phyloP scores from a whole-genome alignment of 2,797 vertebrate genomes.

The Manis pentadactyla region DNA sequence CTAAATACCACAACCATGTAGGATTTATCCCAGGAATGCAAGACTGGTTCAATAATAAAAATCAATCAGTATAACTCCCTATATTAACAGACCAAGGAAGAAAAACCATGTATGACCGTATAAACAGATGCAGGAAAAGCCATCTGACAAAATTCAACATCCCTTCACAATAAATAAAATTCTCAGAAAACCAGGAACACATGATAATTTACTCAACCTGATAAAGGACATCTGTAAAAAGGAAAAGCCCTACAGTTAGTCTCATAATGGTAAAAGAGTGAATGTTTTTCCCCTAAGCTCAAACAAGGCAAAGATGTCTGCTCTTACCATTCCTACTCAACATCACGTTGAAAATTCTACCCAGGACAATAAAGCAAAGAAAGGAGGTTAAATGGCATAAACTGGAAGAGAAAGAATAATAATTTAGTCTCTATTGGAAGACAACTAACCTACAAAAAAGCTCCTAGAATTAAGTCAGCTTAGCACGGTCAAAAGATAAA shows the following conservation, averaged over 20 bases:
- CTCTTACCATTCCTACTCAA: neutral
- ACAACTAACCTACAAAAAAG: neutral
- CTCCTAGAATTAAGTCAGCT: neutral
- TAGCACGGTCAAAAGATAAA: neutral
- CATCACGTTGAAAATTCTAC: neutral
- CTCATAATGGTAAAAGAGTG: neutral
- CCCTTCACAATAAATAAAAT: conserved; percentile 23
- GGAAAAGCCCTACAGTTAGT: neutral
- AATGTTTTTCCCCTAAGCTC: neutral
- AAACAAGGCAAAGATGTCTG: neutral
- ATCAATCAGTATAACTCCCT: neutral
- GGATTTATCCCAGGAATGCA: neutral
- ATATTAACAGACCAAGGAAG: neutral
- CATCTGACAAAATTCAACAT: conserved; percentile 15
- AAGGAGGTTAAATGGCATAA: neutral
- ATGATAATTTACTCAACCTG: neutral
- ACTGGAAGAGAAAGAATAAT: neutral
- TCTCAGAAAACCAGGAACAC: neutral
- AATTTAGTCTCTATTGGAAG: neutral
- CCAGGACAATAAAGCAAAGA: neutral
- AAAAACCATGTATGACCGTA: neutral
- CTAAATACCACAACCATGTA: neutral
- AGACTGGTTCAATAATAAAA: neutral
- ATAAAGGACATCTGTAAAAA: conserved; percentile 38
- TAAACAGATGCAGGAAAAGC: conserved; percentile 17